Conservation (phyloP, 2,888 invertebrate genomes). For the Apamea sordens region DNA sequence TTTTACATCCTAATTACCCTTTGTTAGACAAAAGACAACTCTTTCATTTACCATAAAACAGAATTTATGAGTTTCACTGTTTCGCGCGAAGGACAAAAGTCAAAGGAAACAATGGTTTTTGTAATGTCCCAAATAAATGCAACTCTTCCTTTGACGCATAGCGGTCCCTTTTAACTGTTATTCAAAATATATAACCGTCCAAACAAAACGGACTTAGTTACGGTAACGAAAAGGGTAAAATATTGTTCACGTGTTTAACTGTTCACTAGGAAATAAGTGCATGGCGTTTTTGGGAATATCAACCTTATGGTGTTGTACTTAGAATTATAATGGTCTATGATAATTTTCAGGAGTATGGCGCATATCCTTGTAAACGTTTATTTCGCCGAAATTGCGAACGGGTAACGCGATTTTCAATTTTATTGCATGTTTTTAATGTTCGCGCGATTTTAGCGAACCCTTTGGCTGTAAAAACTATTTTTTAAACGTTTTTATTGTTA, state of each 20-base stretch:
- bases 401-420: conserved; percentile 77
- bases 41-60: conserved; percentile 77
- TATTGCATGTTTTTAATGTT: conserved; percentile 75
- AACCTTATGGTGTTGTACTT: conserved; percentile 40
- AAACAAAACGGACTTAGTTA: conserved; percentile 83
- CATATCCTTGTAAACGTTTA: conserved; percentile 70
- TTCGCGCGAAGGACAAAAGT: conserved; percentile 79
- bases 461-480: conserved; percentile 75
- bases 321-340: conserved; percentile 9
- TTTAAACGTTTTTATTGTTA: conserved; percentile 72
- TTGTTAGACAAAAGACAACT: conserved; percentile 76
- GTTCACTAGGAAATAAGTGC: conserved; percentile 48
- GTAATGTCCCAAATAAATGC: conserved; percentile 84
- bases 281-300: conserved; percentile 27
- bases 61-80: conserved; percentile 83
- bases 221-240: conserved; percentile 86
- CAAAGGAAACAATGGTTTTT: conserved; percentile 73
- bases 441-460: conserved; percentile 78
- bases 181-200: conserved; percentile 75
- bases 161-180: conserved; percentile 84
- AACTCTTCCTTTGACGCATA: conserved; percentile 84
- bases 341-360: conserved; percentile 29
- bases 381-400: conserved; percentile 77
- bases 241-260: conserved; percentile 71
- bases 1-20: conserved; percentile 89